Base-by-base conservation (phyloP, 2,113 vertebrate genomes). In the Gobio gobio region DNA sequence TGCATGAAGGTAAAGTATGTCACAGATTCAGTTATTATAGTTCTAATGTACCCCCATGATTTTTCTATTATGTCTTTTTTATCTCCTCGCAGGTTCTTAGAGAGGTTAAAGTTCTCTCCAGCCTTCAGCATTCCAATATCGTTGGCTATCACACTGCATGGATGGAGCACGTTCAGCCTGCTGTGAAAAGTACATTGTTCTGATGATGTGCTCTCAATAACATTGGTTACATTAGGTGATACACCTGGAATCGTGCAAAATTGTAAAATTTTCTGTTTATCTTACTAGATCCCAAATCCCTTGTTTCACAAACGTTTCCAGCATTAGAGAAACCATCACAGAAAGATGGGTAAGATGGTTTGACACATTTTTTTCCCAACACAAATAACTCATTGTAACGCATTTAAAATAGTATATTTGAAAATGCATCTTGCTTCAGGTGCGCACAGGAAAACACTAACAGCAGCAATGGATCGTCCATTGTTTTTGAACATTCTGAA, bases 81-180 rank as follows among this genome's bases (percentile, higher is more conserved):
- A 5, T 0, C 54, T 75, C 87, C 13, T 82, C 89, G 1, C 49
- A 99, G 98, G 97, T 99, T 0, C 95, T 99, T 2, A 94, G 97
- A 76, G 98, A 99, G 91, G 98, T 98, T 20, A 99, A 99, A 92
- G 94, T 99, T 49, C 91, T 99, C 88, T 97, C 98, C 10, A 96
- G 97, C 43, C 94, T 99, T 54, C 97, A 98, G 88, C 97, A 99
- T 66, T 91, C 94, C 5, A 96, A 95, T 66, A 95, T 99, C 0
- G 97, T 99, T 0, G 98, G 98, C 7, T 99, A 99, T 86, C 98
- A 99, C 93, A 99, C 98, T 3, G 97, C 98, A 0, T 99, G 98
- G 98, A 96, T 99, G 94, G 98, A 99, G 22, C 96, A 99, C 20
- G 95, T 98, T 84, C 97, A 99, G 72, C 92, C 94, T 51, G 68